Conservation (phyloP, 2,113 vertebrate species). For the Prionailurus viverrinus region DNA sequence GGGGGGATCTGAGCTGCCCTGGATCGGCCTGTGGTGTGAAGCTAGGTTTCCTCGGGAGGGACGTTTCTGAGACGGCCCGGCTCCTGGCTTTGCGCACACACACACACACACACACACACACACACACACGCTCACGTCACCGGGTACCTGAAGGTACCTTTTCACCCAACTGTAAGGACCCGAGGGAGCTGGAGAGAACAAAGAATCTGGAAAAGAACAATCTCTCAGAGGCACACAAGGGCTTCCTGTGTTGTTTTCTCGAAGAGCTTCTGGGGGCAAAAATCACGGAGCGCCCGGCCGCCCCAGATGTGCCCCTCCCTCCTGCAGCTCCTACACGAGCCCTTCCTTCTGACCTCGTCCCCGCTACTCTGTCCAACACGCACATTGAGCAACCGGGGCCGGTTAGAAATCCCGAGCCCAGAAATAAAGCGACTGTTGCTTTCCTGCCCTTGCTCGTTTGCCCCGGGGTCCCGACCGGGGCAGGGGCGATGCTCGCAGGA, state of each 20-base stretch:
- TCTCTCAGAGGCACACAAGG: background rate
- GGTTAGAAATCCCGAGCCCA: conserved; percentile 61
- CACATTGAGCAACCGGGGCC: conserved; percentile 60
- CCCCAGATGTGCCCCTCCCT: background rate
- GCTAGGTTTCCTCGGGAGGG: background rate
- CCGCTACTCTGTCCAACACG: background rate
- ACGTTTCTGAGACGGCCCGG: background rate
- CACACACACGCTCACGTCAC: background rate
- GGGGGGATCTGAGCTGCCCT: background rate
- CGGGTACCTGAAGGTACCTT: rapidly evolving
- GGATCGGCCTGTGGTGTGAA: rapidly evolving
- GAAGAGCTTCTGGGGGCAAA: background rate
- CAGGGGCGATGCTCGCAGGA: conserved; percentile 38
- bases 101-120: rapidly evolving
- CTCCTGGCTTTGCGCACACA: background rate
- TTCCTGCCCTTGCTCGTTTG: background rate
- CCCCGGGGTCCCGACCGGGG: background rate
- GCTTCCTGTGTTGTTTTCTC: background rate
- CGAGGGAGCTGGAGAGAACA: background rate
- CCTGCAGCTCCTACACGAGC: background rate
- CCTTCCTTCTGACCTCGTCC: background rate
- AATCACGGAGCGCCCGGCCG: background rate
- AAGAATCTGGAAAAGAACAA: background rate
- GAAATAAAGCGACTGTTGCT: conserved; percentile 74
- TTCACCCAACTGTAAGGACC: background rate